Base-by-base conservation (phyloP, 2,797 vertebrate genomes). In the Discoglossus pictus region DNA sequence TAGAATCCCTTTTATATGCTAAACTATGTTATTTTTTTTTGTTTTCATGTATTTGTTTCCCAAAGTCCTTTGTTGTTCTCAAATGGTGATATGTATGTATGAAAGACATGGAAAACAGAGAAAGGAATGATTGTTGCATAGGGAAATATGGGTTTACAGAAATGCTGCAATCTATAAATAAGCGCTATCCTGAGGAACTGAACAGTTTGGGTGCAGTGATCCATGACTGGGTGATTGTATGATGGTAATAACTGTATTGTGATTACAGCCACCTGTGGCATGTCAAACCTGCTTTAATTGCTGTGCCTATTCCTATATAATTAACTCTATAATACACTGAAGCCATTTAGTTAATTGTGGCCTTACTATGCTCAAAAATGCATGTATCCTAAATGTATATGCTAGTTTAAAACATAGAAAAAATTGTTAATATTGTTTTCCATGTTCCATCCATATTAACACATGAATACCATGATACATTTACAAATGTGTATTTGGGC, bases 261-360 rank as follows among this genome's bases (percentile, higher is more conserved):
- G 61, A 71, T 71, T 59, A 58, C 48, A 43, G 60, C 68, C 68
- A 69, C 67, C 67, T 69, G 67, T 69, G 59, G 34, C 42, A 55
- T 69, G 67, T 69, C 59, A 70, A 25, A 62, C 43, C 16, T 17
- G 7, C 21, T 55, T 55, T 62, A 62, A 70, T 62, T 63, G 59
- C 67, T 4, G 6, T 17, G 36, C 60, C 34, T 51, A 21, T 50
- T 62, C 59, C 36, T 61, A 55, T 55, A 54, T 11, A 10, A 54
- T 55, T 62, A 62, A 69, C 59, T 58, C 43, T 43, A 39, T 47
- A 55, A 48, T 35, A 36, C 18, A 35, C n/a, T 16, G 10, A 21
- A n/a, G 43, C 13, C 20, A 13, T 46, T 16, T 18, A 6, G 58
- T 48, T 55, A 43, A 55, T 34, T 44, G 39, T 36, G 23, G 39